Conservation (phyloP, 2,888 invertebrate species). For the Nymphalis urticae region DNA sequence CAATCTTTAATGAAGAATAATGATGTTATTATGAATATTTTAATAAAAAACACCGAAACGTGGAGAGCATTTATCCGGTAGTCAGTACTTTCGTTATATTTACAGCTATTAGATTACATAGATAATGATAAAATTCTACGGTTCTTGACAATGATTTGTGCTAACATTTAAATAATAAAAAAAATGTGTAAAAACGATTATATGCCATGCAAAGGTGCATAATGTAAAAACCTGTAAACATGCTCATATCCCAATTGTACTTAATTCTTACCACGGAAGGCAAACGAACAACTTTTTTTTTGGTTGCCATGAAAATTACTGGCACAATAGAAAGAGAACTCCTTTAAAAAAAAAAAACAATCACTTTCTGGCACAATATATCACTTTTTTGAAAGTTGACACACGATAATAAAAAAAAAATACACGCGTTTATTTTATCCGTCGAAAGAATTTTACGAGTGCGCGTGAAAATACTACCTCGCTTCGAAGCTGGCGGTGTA, state of each 20-base stretch:
- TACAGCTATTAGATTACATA: no score
- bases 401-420: conserved; percentile 13
- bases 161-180: conserved; percentile 3
- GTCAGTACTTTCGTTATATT: no score
- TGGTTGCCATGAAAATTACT: conserved; percentile 54
- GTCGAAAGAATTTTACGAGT: conserved; percentile 24
- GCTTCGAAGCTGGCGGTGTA: conserved; percentile 59
- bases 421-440: conserved; percentile 20
- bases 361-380: conserved; percentile 25
- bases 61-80: no score
- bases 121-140: no score
- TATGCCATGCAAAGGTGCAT: conserved; percentile 34
- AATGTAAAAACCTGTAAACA: conserved; percentile 77
- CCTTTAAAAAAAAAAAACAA: conserved; percentile 29
- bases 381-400: conserved; percentile 11
- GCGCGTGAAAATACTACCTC: conserved; percentile 50
- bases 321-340: conserved; percentile 19
- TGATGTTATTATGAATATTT: no score
- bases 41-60: no score
- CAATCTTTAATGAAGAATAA: no score
- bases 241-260: conserved; percentile 52
- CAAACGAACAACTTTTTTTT: conserved; percentile 77
- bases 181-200: conserved; percentile 7
- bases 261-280: conserved; percentile 74
- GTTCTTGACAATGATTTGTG: neutral